Percentiles rank a stretch among this genome's conserved stretches.
Conservation (phyloP, 1,140 invertebrate genomes). For the Trinorchestia longiramus region DNA sequence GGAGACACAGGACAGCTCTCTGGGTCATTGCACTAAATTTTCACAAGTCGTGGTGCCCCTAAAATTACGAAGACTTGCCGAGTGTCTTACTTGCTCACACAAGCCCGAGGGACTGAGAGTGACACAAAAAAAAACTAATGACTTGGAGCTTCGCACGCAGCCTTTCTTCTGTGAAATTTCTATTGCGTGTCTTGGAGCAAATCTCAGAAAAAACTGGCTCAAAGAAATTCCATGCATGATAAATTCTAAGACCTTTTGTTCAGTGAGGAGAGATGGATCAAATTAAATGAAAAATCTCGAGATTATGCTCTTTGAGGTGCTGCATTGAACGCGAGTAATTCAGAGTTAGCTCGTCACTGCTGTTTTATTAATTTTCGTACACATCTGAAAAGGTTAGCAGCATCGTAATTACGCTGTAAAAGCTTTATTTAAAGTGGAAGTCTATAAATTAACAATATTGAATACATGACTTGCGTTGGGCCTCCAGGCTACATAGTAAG, state of each 20-base stretch:
- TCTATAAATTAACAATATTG: too few relatives aligned
- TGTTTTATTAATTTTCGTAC: too few relatives aligned
- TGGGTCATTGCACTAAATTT: neutral
- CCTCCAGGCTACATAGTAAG: too few relatives aligned
- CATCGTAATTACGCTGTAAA: too few relatives aligned
- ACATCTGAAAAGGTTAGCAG: too few relatives aligned
- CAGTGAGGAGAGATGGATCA: neutral
- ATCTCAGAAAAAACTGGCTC: neutral
- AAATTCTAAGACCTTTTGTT: neutral
- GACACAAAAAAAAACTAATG: neutral
- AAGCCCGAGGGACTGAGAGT: neutral
- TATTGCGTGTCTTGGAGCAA: neutral
- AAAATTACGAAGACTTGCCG: neutral
- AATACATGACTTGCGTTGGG: too few relatives aligned
- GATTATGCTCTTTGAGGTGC: neutral
- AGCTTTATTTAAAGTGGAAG: too few relatives aligned
- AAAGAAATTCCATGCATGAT: neutral
- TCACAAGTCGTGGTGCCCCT: neutral
- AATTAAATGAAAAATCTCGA: neutral
- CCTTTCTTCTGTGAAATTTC: neutral
- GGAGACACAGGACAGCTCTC: neutral
- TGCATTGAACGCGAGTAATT: too few relatives aligned
- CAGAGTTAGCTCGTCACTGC: too few relatives aligned
- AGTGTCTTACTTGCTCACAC: neutral
- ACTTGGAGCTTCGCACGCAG: neutral